Conservation (phyloP, 2,113 vertebrate genomes). For the Enhydra lutris region DNA sequence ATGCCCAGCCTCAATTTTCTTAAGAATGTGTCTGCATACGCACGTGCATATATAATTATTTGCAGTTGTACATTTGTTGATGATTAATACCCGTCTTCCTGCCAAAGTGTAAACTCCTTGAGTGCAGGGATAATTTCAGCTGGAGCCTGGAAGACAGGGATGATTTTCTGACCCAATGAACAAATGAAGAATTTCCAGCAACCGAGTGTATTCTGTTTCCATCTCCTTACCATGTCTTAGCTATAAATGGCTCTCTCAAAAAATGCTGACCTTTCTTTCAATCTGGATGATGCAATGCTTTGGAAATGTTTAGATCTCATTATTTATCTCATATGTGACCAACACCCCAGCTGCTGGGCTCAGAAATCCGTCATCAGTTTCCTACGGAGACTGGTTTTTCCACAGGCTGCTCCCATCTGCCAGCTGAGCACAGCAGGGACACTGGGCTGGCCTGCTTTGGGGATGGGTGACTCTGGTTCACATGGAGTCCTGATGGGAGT, state of each 20-base stretch:
- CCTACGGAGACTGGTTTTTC: neutral
- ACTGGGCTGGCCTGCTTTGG: no score
- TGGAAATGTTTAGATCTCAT: slow-evolving; percentile 10
- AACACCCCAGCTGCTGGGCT: neutral
- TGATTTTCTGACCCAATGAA: neutral
- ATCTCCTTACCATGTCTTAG: neutral
- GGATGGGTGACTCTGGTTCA: neutral
- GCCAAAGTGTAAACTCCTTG: neutral
- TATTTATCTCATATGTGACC: neutral
- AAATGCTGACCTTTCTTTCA: neutral
- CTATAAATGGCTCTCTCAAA: neutral
- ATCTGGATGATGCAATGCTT: neutral
- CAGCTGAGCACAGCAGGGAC: neutral
- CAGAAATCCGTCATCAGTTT: neutral
- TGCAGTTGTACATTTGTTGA: neutral
- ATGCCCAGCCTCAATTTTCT: neutral
- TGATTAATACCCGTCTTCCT: neutral
- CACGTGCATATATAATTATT: neutral
- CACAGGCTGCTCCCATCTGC: neutral
- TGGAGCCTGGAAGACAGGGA: neutral
- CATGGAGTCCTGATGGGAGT: neutral
- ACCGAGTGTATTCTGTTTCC: neutral
- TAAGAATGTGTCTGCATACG: neutral
- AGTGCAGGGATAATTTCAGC: neutral
- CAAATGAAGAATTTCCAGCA: neutral